Percentiles rank a stretch among this genome's conserved stretches.
phyloP scores from a whole-genome alignment of 1,140 invertebrate species.

The Gyrodactylus bullatarudis region DNA sequence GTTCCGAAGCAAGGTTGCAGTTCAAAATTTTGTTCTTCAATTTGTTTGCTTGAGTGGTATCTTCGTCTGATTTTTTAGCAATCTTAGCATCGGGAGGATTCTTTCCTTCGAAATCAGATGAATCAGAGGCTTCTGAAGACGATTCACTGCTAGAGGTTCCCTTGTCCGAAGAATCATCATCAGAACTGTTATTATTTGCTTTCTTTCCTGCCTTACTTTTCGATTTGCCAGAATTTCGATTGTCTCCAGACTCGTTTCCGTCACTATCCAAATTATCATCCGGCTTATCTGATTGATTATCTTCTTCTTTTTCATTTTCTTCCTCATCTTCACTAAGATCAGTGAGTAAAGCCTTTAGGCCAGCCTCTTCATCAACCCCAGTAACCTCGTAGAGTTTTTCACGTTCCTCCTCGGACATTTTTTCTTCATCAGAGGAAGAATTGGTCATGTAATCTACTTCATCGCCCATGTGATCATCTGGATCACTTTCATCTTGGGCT shows the following conservation, averaged over 20 bases:
- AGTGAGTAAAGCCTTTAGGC: background rate
- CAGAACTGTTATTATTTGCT: background rate
- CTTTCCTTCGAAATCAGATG: background rate
- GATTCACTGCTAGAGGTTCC: background rate
- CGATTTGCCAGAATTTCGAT: background rate
- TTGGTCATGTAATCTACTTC: conserved; percentile 5
- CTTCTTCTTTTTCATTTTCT: background rate
- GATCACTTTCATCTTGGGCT: background rate
- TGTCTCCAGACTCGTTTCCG: background rate
- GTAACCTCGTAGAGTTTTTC: background rate
- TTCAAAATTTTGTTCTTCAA: background rate
- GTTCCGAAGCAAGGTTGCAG: background rate
- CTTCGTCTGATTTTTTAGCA: background rate
- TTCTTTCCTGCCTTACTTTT: too few species aligned
- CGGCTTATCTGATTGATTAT: background rate
- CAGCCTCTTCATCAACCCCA: conserved; percentile 5
- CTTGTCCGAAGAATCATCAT: background rate
- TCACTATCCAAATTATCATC: background rate
- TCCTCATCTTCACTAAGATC: background rate
- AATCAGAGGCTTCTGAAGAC: background rate
- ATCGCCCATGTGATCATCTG: conserved; percentile 1
- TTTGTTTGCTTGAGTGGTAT: background rate
- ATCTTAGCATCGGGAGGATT: too few species aligned
- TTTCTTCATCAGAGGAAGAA: conserved; percentile 4
- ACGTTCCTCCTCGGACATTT: background rate